Base-by-base conservation (phyloP, 2,888 invertebrate species). In the Drosophila stalkeri region DNA sequence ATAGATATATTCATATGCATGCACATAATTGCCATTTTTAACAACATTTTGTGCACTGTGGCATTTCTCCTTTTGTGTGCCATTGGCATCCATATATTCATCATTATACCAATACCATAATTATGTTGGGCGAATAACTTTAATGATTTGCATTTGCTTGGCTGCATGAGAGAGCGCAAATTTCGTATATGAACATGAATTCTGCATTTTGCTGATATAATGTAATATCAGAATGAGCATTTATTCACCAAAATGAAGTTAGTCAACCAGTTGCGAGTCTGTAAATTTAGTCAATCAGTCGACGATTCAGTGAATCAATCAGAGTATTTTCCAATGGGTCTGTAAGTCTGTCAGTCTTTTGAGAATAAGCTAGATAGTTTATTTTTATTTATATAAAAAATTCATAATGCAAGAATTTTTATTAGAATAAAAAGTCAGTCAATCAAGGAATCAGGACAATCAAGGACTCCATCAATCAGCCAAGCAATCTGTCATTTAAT, bases 21-120 rank as follows among this genome's bases (percentile, higher is more conserved):
- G 89, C 69, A 77, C 69, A 89, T 82, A 82, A 89, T 89, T 89
- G 86, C 73, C 69, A 64, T 83, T 89, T 89, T 80, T 70, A 77
- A 77, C 85, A 69, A 63, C 69, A 77, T 70, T 83, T 75, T 56
- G 57, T 37, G 18, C 61, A 65, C 47, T 49, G 27, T 51, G 52
- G 64, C 60, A 44, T 27, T 74, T 43, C n/a, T 44, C 16, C 63
- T 52, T 67, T 66, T 51, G 35, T 59, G 1, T 47, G 11, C 44
- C 60, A 46, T 46, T 47, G 43, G 54, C 56, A 62, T 67, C 70
- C 63, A 57, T 57, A 64, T 70, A 47, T 82, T 63, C 70, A 69
- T 72, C 68, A 61, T 55, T 56, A 81, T 62, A 33, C 37, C 41
- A 64, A 64, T 70, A 60, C 59, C 68, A 67, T 82, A 66, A 78